Percentiles rank a stretch among this genome's conserved stretches.
Conservation (phyloP, 2,888 invertebrate species). For the Cryptus viduatorius region DNA sequence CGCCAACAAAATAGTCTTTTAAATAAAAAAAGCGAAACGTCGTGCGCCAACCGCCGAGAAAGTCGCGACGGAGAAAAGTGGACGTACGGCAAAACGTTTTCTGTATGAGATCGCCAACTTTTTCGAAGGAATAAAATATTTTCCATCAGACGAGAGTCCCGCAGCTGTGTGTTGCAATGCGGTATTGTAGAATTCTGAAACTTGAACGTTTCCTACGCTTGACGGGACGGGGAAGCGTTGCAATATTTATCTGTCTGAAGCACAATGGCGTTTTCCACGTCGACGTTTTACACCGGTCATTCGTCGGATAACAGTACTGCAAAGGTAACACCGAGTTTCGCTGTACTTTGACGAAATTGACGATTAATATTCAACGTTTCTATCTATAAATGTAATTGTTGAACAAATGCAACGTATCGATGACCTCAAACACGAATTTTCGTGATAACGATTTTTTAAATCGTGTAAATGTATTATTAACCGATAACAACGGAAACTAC, state of each 20-base stretch:
- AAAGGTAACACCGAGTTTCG: not conserved
- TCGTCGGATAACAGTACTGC: not conserved
- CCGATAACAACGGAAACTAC: not conserved
- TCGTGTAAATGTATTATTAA: not conserved
- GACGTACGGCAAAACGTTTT: not conserved
- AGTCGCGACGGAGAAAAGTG: not conserved
- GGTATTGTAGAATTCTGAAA: slow-evolving; percentile 61
- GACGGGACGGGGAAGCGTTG: slow-evolving; percentile 61
- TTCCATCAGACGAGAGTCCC: slow-evolving; percentile 24
- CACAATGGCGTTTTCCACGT: slow-evolving; percentile 57
- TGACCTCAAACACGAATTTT: not conserved
- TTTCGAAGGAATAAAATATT: slow-evolving; percentile 43
- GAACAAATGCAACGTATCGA: not conserved
- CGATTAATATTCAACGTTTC: not conserved
- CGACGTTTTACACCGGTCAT: slow-evolving; percentile 22
- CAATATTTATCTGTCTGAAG: slow-evolving; percentile 74
- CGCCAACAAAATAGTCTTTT: not conserved
- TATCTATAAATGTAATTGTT: not conserved
- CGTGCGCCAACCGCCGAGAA: not conserved
- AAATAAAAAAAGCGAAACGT: not conserved
- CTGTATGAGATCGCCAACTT: slow-evolving; percentile 6
- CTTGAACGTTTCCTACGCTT: slow-evolving; percentile 66
- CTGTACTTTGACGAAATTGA: not conserved
- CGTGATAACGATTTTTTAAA: not conserved
- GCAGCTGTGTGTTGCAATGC: slow-evolving; percentile 20